Evolutionary conservation across 2,888 invertebrate genomes (phyloP).

Genomic region (Lasioglossum oenotherae): DNA sequence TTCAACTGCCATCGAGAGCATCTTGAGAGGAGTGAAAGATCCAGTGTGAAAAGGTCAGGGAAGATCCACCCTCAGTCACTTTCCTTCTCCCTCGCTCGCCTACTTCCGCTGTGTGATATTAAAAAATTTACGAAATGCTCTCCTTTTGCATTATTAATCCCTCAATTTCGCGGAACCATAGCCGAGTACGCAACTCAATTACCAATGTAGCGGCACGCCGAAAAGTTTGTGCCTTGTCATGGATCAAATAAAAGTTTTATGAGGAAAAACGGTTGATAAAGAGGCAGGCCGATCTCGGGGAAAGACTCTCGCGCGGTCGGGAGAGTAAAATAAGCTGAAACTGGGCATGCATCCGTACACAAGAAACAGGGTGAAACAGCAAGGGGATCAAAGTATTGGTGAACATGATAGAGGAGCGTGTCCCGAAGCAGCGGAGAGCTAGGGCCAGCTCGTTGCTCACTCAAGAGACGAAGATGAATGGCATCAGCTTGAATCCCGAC

Average conservation of each 20-base stretch:
- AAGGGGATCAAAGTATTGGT: conserved; percentile 64
- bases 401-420: conserved; percentile 74
- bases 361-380: conserved; percentile 32
- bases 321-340: conserved; percentile 36
- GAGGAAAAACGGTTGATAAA: conserved; percentile 40
- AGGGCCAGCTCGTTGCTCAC: conserved; percentile 62
- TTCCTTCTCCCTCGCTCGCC: not conserved
- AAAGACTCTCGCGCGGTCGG: conserved; percentile 7
- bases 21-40: not conserved
- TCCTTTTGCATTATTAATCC: conserved; percentile 42
- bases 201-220: conserved; percentile 32
- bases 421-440: conserved; percentile 55
- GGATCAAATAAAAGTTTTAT: conserved; percentile 53
- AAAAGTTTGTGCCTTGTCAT: conserved; percentile 49
- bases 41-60: conserved; percentile 1
- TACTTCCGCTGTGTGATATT: not conserved
- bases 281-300: conserved; percentile 9
- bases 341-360: conserved; percentile 40
- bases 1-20: not conserved
- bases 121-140: conserved; percentile 30
- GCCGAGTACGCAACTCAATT: conserved; percentile 46
- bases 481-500: conserved; percentile 74
- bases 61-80: not conserved
- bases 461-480: conserved; percentile 78
- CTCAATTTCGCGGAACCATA: conserved; percentile 36